Conservation (phyloP, 2,888 invertebrate genomes). For the Coremacera marginata region DNA sequence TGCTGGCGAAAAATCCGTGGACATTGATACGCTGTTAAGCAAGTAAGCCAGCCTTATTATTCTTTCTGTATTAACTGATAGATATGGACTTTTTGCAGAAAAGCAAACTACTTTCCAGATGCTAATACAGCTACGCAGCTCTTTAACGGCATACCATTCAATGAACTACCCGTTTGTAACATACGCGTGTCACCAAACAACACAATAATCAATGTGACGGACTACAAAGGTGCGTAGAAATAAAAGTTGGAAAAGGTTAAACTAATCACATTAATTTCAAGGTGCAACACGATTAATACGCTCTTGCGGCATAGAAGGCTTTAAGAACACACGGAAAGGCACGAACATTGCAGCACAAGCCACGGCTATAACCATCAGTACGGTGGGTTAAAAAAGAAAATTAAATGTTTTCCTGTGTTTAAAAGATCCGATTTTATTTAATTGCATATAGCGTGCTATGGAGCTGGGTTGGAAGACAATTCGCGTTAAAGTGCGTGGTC, state of each 20-base stretch:
- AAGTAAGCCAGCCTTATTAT: slow-evolving; percentile 70
- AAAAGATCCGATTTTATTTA: neutral
- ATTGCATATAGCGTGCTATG: slow-evolving; percentile 75
- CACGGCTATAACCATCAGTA: slow-evolving; percentile 84
- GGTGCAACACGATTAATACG: slow-evolving; percentile 74
- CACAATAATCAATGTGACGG: slow-evolving; percentile 83
- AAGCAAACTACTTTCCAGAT: slow-evolving; percentile 80
- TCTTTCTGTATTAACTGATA: neutral
- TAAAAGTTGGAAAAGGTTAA: neutral
- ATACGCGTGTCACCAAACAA: slow-evolving; percentile 89
- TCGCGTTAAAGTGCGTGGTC: slow-evolving; percentile 82
- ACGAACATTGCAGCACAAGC: slow-evolving; percentile 98
- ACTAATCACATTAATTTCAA: slow-evolving; percentile 50
- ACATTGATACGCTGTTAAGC: slow-evolving; percentile 76
- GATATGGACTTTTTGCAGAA: slow-evolving; percentile 68
- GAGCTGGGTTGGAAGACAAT: slow-evolving; percentile 81
- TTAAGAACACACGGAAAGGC: slow-evolving; percentile 94
- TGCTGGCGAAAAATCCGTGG: slow-evolving; percentile 79
- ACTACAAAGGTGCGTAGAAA: slow-evolving; percentile 74
- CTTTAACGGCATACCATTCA: slow-evolving; percentile 82
- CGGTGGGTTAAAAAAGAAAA: slow-evolving; percentile 71
- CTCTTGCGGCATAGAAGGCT: slow-evolving; percentile 92
- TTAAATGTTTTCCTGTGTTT: neutral
- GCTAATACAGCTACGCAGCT: slow-evolving; percentile 77
- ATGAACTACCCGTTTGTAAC: slow-evolving; percentile 85